Percentiles rank a stretch among this genome's conserved stretches.
Evolutionary conservation across 2,888 invertebrate genomes (phyloP).

Genomic region (Nemotelus nigrinus): DNA sequence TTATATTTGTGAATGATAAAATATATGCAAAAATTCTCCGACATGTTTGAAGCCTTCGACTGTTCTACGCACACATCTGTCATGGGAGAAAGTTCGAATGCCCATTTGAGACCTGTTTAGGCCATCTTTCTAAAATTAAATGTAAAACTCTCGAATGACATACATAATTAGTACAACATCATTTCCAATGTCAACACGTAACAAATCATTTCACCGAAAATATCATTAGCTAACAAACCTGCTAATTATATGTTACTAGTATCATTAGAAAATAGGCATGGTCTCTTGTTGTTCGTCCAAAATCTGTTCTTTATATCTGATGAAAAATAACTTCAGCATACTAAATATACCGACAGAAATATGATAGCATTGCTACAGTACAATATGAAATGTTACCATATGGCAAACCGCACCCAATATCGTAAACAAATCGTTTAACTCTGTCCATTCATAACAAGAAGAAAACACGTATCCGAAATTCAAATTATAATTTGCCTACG

Average conservation of each 20-base stretch:
- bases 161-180: neutral
- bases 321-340: slow-evolving; percentile 1
- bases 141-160: neutral
- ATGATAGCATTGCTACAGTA: neutral
- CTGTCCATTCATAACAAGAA: no score
- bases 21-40: no score
- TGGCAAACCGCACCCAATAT: no score
- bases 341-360: no score
- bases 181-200: neutral
- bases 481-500: neutral
- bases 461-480: no score
- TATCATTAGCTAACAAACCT: neutral
- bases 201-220: neutral
- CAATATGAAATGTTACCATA: no score
- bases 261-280: slow-evolving; percentile 11
- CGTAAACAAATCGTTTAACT: slow-evolving; percentile 8
- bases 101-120: no score
- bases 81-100: no score
- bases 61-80: no score
- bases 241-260: slow-evolving; percentile 2
- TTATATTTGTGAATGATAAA: no score
- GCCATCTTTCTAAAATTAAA: neutral
- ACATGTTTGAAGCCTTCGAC: no score
- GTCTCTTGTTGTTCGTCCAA: no score
- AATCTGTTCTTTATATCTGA: neutral